A percentile compares a stretch with the other conserved stretches of the same genome.
Evolutionary conservation across 1,140 invertebrate genomes (phyloP).

Genomic region (Cyphomyrmex costatus): DNA sequence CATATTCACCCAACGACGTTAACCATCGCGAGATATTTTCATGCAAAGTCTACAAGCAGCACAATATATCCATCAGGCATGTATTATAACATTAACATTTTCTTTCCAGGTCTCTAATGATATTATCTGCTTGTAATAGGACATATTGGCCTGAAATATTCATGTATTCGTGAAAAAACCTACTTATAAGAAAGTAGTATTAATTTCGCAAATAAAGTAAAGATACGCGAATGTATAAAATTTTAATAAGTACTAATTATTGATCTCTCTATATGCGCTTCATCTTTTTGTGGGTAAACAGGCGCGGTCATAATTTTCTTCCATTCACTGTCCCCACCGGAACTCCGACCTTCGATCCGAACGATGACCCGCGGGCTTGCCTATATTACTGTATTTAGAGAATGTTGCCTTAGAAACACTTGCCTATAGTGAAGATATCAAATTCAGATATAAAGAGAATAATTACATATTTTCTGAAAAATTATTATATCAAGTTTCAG

Average conservation of each 20-base stretch:
- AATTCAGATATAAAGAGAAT: not conserved
- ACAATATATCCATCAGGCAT: not conserved
- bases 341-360: constrained; percentile 28
- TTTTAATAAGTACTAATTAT: constrained; percentile 16
- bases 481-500: not conserved
- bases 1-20: constrained; percentile 37
- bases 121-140: not conserved
- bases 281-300: constrained; percentile 46
- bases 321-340: constrained; percentile 34
- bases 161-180: not conserved
- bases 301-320: constrained; percentile 48
- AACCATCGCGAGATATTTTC: constrained; percentile 45
- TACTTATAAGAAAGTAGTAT: not conserved
- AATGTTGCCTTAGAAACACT: constrained; percentile 61
- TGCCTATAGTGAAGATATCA: constrained; percentile 24
- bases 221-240: not conserved
- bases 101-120: not conserved
- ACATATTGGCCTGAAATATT: constrained; percentile 27
- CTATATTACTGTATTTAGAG: constrained; percentile 45
- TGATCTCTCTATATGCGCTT: constrained; percentile 23
- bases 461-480: not conserved
- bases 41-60: constrained; percentile 1
- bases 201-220: not conserved
- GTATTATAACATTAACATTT: constrained; percentile 33
- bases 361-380: constrained; percentile 37